Evolutionary conservation across 1,140 invertebrate genomes (phyloP).

Genomic region (Drepana arcuata): DNA sequence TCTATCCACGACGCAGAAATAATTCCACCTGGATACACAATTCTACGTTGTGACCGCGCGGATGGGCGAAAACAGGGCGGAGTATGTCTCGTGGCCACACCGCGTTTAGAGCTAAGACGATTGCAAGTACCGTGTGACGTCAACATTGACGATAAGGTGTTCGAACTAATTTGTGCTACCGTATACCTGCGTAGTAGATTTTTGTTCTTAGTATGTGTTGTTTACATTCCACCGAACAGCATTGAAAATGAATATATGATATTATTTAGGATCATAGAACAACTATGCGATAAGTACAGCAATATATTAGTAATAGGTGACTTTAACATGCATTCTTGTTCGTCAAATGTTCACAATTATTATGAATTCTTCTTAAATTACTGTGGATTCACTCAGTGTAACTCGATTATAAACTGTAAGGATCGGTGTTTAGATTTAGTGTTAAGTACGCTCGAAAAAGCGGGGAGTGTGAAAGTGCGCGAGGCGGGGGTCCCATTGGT

Average conservation of each 20-base stretch:
- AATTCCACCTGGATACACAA: neutral
- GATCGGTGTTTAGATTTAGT: constrained; percentile 14
- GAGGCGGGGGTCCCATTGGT: constrained; percentile 9
- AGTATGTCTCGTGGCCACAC: neutral
- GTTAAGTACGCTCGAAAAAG: constrained; percentile 3
- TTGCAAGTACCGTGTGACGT: neutral
- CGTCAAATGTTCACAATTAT: constrained; percentile 2
- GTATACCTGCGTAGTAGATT: neutral
- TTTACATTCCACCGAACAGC: constrained; percentile 12
- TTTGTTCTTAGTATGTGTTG: constrained; percentile 6
- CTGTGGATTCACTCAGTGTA: constrained; percentile 7
- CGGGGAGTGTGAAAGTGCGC: constrained; percentile 1
- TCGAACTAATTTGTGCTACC: neutral
- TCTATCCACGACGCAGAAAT: neutral
- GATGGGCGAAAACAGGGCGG: neutral
- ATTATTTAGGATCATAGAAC: constrained; percentile 12
- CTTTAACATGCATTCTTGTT: constrained; percentile 1
- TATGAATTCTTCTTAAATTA: constrained; percentile 7
- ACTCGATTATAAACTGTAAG: constrained; percentile 9
- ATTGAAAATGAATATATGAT: constrained; percentile 11
- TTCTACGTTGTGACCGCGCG: neutral
- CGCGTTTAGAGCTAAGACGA: neutral
- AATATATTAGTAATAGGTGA: constrained; percentile 7
- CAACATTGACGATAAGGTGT: neutral
- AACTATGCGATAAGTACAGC: constrained; percentile 3